Percentiles rank a stretch among this genome's conserved stretches.
Conservation (phyloP, 2,888 invertebrate species). For the Spilarctia lutea region DNA sequence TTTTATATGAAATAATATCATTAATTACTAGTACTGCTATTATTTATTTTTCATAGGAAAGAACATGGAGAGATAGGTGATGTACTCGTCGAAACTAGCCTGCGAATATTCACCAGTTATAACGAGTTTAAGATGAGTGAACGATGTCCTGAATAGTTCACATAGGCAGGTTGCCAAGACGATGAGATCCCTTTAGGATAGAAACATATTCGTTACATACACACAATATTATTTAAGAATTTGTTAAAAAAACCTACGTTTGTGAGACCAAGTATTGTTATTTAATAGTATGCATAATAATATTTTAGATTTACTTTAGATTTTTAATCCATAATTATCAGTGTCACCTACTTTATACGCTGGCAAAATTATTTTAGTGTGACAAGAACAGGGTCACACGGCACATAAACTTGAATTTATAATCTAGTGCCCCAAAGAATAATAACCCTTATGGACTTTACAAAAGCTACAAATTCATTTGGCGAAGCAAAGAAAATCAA, state of each 20-base stretch:
- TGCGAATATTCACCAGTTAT: background rate
- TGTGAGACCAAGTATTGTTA: background rate
- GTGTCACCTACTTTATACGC: background rate
- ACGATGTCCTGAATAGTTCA: background rate
- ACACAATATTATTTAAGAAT: background rate
- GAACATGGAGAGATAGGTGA: background rate
- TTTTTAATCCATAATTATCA: background rate
- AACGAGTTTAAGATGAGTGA: background rate
- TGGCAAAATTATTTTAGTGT: slow-evolving; percentile 12
- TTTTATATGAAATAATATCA: background rate
- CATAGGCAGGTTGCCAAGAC: background rate
- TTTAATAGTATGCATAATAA: background rate
- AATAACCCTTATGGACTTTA: background rate
- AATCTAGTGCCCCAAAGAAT: background rate
- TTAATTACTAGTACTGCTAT: background rate
- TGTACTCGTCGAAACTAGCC: background rate
- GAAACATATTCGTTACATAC: background rate
- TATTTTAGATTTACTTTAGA: background rate
- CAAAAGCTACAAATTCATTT: background rate
- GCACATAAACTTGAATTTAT: background rate
- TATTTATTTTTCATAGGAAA: background rate
- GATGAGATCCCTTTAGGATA: background rate
- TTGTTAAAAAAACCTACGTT: background rate
- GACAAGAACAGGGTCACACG: slow-evolving; percentile 1
- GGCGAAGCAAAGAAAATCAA: background rate